Conservation (phyloP, 2,113 vertebrate species). For the Cyrtonyx montezumae region DNA sequence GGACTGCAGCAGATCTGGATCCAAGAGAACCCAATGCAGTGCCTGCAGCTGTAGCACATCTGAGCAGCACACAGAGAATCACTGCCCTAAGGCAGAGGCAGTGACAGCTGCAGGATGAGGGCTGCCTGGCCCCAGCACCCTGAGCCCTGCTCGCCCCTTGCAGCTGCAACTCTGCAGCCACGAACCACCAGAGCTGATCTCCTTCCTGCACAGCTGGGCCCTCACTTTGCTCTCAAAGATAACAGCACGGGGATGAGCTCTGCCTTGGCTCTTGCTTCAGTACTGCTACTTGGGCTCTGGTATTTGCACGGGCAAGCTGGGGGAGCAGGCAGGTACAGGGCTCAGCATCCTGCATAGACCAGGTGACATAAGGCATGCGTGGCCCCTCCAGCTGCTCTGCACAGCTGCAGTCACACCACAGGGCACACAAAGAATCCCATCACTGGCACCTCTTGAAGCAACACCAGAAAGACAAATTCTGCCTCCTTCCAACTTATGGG, state of each 20-base stretch:
- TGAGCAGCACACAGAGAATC: neutral
- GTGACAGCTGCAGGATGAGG: neutral
- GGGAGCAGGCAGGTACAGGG: accelerated
- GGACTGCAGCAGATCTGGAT: neutral
- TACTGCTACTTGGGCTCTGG: neutral
- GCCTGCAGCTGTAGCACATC: accelerated
- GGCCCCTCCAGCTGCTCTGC: neutral
- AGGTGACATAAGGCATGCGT: neutral
- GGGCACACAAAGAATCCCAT: accelerated
- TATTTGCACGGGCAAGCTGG: accelerated
- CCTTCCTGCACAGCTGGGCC: conserved; percentile 27
- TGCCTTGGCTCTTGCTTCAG: neutral
- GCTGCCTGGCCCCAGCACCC: neutral
- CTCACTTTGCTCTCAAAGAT: neutral
- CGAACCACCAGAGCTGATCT: conserved; percentile 75
- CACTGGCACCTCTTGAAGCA: neutral
- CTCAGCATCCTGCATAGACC: neutral
- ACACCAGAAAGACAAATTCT: neutral
- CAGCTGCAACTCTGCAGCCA: conserved; percentile 68
- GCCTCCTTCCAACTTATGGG: neutral
- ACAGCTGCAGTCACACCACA: neutral
- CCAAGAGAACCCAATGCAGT: neutral
- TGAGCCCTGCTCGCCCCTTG: neutral
- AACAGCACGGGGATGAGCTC: neutral
- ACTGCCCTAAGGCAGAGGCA: accelerated